Evolutionary conservation across 1,140 invertebrate genomes (phyloP), one percentile per base, ranked within the genome.

Genomic region (Ruditapes philippinarum): DNA sequence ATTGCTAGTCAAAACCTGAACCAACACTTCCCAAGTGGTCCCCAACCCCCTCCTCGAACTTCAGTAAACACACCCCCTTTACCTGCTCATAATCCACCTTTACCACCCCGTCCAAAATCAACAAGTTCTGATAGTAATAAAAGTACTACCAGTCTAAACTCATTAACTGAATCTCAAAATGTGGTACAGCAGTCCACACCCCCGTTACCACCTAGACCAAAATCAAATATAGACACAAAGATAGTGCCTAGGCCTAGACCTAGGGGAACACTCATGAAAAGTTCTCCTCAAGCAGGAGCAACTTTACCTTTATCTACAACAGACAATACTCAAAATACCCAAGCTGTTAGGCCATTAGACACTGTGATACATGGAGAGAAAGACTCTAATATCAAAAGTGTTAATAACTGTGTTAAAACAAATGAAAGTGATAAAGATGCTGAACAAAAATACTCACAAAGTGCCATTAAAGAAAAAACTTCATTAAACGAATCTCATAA

Each of bases 181-280:
- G n/a, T 62, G 25, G 42, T 25, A 38, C 86, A 31, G 19, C 68
- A 82, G 79, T 33, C 36, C 0, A 87, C 84, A 2, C 84, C 84
- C 17, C 38, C 84, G 1, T 40, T 87, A 33, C 91, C 91, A 85
- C 91, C 91, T 7, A 79, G 91, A 22, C 91, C 90, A 40, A 68
- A 14, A 78, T 36, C 70, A 9, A 57, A 74, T 0, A 45, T 68
- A 60, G 28, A 38, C 28, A 57, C 36, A n/a, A 49, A 42, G 38
- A 51, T 60, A 45, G 85, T 90, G 65, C 88, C 91, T 25, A 51
- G 88, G 31, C 91, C 91, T 25, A 33, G 91, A 40, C 90, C 90
- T 51, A 54, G 85, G 28, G 17, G 65, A 5, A 70, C 86, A 28
- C 14, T 49, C 33, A 14, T 42, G 14, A 73, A 54, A 36, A 57